Conservation (phyloP, 2,113 vertebrate species). For the Bungarus multicinctus region DNA sequence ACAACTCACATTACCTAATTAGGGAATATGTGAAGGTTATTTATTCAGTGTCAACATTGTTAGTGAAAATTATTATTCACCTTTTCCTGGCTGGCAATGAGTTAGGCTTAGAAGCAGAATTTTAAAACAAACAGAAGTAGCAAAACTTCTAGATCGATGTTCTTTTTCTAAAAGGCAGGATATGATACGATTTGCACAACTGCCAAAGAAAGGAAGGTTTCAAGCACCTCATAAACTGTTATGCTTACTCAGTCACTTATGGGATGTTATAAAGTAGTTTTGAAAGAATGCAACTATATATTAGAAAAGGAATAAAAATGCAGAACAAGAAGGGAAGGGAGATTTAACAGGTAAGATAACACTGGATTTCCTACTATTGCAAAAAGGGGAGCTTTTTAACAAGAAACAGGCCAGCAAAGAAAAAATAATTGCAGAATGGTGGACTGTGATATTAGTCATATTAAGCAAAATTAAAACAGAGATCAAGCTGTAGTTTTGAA, state of each 20-base stretch:
- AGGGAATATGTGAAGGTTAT: neutral
- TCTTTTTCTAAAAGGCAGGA: neutral
- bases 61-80: neutral
- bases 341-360: neutral
- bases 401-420: neutral
- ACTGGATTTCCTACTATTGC: neutral
- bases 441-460: neutral
- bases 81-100: neutral
- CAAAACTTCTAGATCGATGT: no score
- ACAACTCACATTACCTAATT: constrained; percentile 4
- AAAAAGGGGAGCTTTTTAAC: neutral
- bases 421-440: neutral
- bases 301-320: neutral
- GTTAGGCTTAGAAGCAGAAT: neutral
- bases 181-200: neutral
- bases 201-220: neutral
- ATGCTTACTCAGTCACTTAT: neutral
- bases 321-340: neutral
- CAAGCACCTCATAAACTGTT: neutral
- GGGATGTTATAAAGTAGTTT: neutral
- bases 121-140: neutral
- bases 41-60: neutral
- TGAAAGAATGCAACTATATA: neutral
- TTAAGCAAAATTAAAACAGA: neutral
- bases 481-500: neutral